Conservation (phyloP, 2,797 vertebrate genomes). For the Selene dorsalis region DNA sequence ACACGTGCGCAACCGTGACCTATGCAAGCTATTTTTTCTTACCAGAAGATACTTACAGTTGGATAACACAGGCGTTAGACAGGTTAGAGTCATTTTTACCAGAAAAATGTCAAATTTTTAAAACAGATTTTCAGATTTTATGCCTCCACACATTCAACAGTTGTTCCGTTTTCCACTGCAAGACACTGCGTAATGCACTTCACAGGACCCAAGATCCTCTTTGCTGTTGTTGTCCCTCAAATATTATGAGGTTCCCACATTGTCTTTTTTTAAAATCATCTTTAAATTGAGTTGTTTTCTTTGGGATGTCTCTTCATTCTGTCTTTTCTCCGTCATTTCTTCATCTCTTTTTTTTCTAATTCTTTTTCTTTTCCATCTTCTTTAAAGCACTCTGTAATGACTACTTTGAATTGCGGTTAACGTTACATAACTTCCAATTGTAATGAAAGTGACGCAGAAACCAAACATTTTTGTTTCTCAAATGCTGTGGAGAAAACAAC, state of each 20-base stretch:
- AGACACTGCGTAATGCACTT: background rate
- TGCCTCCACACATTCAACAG: background rate
- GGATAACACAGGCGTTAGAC: background rate
- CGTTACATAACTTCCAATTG: background rate
- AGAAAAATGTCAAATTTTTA: background rate
- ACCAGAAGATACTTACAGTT: background rate
- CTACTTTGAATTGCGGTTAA: background rate
- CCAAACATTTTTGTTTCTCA: background rate
- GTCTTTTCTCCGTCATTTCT: background rate
- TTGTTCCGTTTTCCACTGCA: background rate
- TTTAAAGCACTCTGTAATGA: background rate
- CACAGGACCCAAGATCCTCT: background rate
- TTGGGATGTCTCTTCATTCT: background rate
- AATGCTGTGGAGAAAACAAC: background rate
- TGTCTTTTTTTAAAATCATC: background rate
- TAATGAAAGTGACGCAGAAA: background rate
- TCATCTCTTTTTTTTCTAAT: background rate
- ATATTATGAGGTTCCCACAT: background rate
- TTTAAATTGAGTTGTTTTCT: background rate
- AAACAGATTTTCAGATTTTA: slow-evolving; percentile 1
- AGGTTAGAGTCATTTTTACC: background rate
- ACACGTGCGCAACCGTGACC: slow-evolving; percentile 24
- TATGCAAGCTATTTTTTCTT: slow-evolving; percentile 11
- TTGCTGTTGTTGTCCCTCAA: background rate
- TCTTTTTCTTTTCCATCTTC: background rate